Evolutionary conservation across 53 echinoderm and acorn worm species (phyloP).

Genomic region (Mesocentrotus franciscanus): DNA sequence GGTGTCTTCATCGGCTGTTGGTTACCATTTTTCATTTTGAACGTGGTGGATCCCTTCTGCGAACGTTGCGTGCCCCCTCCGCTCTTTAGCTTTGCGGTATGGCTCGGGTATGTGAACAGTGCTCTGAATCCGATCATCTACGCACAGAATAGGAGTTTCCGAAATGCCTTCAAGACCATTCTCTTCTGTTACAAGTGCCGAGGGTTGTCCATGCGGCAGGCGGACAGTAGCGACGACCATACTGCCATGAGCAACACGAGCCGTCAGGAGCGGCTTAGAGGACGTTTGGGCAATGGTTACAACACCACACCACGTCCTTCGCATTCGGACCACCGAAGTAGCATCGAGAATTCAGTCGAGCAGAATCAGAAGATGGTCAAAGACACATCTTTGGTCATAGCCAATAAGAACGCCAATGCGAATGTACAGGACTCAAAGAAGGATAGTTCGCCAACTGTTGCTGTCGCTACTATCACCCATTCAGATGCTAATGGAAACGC

Average conservation of each 20-base stretch:
- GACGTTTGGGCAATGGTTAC: constrained; percentile 42
- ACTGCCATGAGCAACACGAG: constrained; percentile 71
- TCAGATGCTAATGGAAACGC: constrained; percentile 58
- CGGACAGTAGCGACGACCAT: constrained; percentile 86
- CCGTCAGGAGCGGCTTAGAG: constrained; percentile 48
- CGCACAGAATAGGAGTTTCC: constrained; percentile 90
- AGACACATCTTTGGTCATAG: constrained; percentile 60
- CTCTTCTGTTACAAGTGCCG: constrained; percentile 89
- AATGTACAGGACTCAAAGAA: background rate
- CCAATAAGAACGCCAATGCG: constrained; percentile 23
- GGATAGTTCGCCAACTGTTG: background rate
- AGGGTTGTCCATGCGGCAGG: constrained; percentile 79
- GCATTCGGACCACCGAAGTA: constrained; percentile 46
- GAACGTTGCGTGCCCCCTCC: constrained; percentile 77
- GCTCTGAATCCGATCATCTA: constrained; percentile 93
- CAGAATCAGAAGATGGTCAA: constrained; percentile 28
- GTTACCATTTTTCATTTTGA: constrained; percentile 94
- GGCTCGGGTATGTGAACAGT: constrained; percentile 94
- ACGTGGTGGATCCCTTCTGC: constrained; percentile 93
- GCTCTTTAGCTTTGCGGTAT: constrained; percentile 81
- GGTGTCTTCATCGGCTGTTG: constrained; percentile 97
- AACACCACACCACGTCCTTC: constrained; percentile 59
- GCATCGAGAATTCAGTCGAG: constrained; percentile 29
- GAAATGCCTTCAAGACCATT: constrained; percentile 88
- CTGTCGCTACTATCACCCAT: constrained; percentile 52